phyloP scores from a whole-genome alignment of 2,888 invertebrate genomes.

The Phrixothrix hirtus region DNA sequence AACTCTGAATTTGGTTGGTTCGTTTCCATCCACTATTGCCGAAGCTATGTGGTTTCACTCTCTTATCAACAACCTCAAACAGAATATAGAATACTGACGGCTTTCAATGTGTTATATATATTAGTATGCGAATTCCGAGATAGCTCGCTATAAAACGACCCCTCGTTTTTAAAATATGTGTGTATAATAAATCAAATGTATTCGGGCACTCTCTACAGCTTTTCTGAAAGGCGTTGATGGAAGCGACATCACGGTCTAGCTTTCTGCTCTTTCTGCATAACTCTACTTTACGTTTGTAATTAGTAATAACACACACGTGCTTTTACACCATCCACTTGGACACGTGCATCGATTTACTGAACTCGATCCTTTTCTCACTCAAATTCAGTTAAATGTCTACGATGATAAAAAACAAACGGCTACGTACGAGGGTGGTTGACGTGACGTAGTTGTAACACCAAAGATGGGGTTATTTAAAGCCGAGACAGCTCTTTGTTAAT shows the following conservation, averaged over 20 bases:
- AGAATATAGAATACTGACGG: slow-evolving; percentile 49
- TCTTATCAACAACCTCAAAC: slow-evolving; percentile 51
- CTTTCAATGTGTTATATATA: slow-evolving; percentile 45
- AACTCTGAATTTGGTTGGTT: slow-evolving; percentile 17
- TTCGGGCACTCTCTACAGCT: slow-evolving; percentile 33
- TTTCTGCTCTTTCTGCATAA: slow-evolving; percentile 22
- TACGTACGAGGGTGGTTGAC: slow-evolving; percentile 32
- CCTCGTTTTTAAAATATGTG: slow-evolving; percentile 45
- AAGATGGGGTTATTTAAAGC: slow-evolving; percentile 54
- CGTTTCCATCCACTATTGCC: slow-evolving; percentile 22
- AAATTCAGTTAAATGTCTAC: slow-evolving; percentile 42
- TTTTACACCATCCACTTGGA: slow-evolving; percentile 10
- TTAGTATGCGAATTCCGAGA: slow-evolving; percentile 42
- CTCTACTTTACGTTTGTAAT: slow-evolving; percentile 25
- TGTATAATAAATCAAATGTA: slow-evolving; percentile 48
- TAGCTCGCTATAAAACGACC: slow-evolving; percentile 40
- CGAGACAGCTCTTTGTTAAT: slow-evolving; percentile 55
- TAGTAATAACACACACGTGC: slow-evolving; percentile 23
- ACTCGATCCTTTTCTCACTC: slow-evolving; percentile 18
- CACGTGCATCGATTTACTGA: slow-evolving; percentile 20
- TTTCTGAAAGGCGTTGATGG: slow-evolving; percentile 29
- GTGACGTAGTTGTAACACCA: slow-evolving; percentile 43
- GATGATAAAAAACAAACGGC: slow-evolving; percentile 48
- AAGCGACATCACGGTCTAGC: slow-evolving; percentile 27
- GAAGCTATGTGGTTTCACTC: slow-evolving; percentile 34